Evolutionary conservation across 2,888 invertebrate species (phyloP), one percentile per base, ranked within the genome.

Genomic region (Anaspis maculata): DNA sequence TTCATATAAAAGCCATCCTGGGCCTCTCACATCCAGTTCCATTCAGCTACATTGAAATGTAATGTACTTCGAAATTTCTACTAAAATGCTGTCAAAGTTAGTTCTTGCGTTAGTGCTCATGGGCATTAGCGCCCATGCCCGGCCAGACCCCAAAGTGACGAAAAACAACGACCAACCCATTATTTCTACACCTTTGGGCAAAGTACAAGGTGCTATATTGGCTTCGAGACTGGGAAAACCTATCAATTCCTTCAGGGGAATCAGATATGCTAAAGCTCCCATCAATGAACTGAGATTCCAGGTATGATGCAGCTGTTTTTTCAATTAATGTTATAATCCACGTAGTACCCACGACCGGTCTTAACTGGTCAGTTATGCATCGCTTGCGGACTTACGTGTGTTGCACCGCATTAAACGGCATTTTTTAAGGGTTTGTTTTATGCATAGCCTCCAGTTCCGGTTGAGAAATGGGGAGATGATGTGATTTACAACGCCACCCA

Each of bases 271-370:
- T 14, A 51, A 52, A 39, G 35, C 57, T 3, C 57, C 66, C 1
- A 42, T 61, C 2, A 51, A 58, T 12, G 61, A 64, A 15, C 45
- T 64, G 4, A 48, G 64, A 46, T 65, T 66, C 47, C 56, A 64
- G 54, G 64, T 65, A 52, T 48, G 36, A n/a, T n/a, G n/a, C n/a
- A n/a, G n/a, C n/a, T n/a, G n/a, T n/a, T n/a, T n/a, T n/a, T n/a
- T n/a, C 16, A n/a, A n/a, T n/a, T n/a, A n/a, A n/a, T n/a, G 10
- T 10, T 25, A 6, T 10, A 25, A 25, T 9, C n/a, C 10, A 25
- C 6, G 5, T 25, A 25, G 5, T 10, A 5, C 5, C 12, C 12
- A n/a, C n/a, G n/a, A n/a, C n/a, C n/a, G n/a, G n/a, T n/a, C n/a
- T n/a, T n/a, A n/a, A n/a, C n/a, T n/a, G n/a, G n/a, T n/a, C n/a